A percentile compares a stretch with the other conserved stretches of the same genome.
These are phyloP conservation scores for Syngnathus rostellatus DNA, from an alignment of 2,797 vertebrate species.

Conservation along the genomic window DNA sequence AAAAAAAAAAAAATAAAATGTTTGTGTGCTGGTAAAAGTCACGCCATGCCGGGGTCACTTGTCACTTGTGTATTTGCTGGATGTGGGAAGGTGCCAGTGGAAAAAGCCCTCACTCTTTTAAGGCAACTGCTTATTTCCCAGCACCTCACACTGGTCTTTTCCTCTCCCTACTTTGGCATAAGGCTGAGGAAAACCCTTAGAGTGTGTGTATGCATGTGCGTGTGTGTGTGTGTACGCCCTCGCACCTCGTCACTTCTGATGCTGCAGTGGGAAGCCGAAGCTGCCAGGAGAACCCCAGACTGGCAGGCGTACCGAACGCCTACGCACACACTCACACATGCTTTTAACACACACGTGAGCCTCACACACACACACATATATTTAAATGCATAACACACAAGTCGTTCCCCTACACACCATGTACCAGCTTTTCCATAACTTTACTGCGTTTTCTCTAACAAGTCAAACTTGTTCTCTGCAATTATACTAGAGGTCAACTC, in stretches of 20 bases:
- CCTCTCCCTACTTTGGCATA: constrained; percentile 51
- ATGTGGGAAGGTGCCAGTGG: constrained; percentile 54
- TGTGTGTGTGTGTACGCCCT: constrained; percentile 40
- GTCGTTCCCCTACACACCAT: constrained; percentile 6
- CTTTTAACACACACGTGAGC: constrained; percentile 36
- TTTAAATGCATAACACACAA: constrained; percentile 14
- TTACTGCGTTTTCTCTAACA: constrained; percentile 40
- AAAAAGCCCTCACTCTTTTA: constrained; percentile 61
- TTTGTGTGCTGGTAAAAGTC: constrained; percentile 30
- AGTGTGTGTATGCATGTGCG: constrained; percentile 11
- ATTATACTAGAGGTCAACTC: constrained; percentile 7
- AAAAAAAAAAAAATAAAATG: constrained; percentile 9
- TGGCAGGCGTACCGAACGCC: constrained; percentile 63
- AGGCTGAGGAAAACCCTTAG: constrained; percentile 61
- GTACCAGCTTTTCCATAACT: constrained; percentile 46
- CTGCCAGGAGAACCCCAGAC: constrained; percentile 69
- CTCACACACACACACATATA: constrained; percentile 13
- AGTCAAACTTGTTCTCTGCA: constrained; percentile 26
- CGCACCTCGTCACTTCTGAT: constrained; percentile 67
- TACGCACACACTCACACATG: constrained; percentile 36
- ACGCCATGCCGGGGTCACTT: constrained; percentile 51
- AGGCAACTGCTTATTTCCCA: constrained; percentile 61
- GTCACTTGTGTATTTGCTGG: constrained; percentile 55
- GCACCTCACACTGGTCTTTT: constrained; percentile 59
- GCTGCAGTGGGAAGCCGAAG: constrained; percentile 56